Conservation (phyloP, 1,140 invertebrate species). For the Caenorhabditis inopinata region DNA sequence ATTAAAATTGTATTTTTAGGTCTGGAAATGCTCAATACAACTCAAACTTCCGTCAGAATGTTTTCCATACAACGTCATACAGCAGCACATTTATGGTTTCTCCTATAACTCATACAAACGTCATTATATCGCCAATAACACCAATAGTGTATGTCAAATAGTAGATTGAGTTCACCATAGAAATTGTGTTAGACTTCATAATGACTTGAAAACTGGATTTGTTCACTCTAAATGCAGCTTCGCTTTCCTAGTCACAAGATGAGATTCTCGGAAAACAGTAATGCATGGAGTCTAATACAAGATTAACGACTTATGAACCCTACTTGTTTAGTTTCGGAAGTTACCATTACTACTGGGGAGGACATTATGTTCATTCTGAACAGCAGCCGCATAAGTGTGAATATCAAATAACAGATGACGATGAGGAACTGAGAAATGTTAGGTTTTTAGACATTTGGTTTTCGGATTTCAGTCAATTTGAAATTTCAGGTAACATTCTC, state of each 20-base stretch:
- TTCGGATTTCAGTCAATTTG: no score
- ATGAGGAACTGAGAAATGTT: conserved; percentile 13
- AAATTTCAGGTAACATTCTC: conserved; percentile 24
- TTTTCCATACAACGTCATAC: background rate
- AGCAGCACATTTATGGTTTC: background rate
- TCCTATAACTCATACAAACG: background rate
- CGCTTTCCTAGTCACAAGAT: no score
- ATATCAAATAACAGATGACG: conserved; percentile 1
- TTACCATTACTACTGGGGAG: conserved; percentile 25
- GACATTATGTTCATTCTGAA: background rate
- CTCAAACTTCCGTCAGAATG: conserved; percentile 9
- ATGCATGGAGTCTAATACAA: no score
- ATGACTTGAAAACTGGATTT: no score
- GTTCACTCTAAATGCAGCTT: no score
- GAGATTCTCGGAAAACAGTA: no score
- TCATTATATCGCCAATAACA: background rate
- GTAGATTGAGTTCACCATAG: background rate
- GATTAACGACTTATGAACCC: background rate
- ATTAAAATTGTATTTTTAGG: background rate
- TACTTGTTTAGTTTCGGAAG: background rate
- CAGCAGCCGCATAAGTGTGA: background rate
- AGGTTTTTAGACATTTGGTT: background rate
- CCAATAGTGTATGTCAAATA: background rate
- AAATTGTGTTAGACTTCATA: no score
- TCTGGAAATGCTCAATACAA: conserved; percentile 4